A percentile compares a stretch with the other conserved stretches of the same genome.
These are phyloP conservation scores for Venustoraphidia nigricollis DNA, from an alignment of 2,888 invertebrate species.

Conservation along the genomic window DNA sequence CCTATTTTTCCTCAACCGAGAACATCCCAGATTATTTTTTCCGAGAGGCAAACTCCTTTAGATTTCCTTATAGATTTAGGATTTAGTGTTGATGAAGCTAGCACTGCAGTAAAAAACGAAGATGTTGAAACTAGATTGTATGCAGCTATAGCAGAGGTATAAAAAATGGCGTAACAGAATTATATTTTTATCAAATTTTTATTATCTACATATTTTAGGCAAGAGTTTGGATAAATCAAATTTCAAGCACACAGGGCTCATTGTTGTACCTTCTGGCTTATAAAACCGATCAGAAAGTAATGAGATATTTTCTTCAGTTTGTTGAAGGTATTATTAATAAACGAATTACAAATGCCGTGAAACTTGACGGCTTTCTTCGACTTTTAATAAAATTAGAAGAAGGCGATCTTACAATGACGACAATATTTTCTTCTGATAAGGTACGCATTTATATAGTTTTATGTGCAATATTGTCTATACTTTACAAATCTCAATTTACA, in stretches of 20 bases:
- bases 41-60: slow-evolving; percentile 17
- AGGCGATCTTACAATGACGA: slow-evolving; percentile 17
- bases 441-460: slow-evolving; percentile 8
- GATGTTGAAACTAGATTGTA: slow-evolving; percentile 16
- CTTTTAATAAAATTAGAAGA: slow-evolving; percentile 18
- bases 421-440: slow-evolving; percentile 16
- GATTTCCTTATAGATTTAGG: slow-evolving; percentile 18
- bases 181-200: slow-evolving; percentile 1
- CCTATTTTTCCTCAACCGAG: slow-evolving; percentile 10
- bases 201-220: slow-evolving; percentile 13
- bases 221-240: slow-evolving; percentile 18
- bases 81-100: slow-evolving; percentile 19
- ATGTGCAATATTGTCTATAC: too few species aligned
- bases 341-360: slow-evolving; percentile 18
- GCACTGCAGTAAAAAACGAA: slow-evolving; percentile 18
- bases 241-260: slow-evolving; percentile 18
- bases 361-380: slow-evolving; percentile 18
- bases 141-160: slow-evolving; percentile 19
- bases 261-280: slow-evolving; percentile 17
- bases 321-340: slow-evolving; percentile 20
- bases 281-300: slow-evolving; percentile 17
- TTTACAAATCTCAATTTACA: too few species aligned
- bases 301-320: slow-evolving; percentile 19
- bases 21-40: slow-evolving; percentile 17
- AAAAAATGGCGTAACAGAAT: neutral